Evolutionary conservation across 2,888 invertebrate genomes (phyloP).

Genomic region (Sepioteuthis lessoniana): DNA sequence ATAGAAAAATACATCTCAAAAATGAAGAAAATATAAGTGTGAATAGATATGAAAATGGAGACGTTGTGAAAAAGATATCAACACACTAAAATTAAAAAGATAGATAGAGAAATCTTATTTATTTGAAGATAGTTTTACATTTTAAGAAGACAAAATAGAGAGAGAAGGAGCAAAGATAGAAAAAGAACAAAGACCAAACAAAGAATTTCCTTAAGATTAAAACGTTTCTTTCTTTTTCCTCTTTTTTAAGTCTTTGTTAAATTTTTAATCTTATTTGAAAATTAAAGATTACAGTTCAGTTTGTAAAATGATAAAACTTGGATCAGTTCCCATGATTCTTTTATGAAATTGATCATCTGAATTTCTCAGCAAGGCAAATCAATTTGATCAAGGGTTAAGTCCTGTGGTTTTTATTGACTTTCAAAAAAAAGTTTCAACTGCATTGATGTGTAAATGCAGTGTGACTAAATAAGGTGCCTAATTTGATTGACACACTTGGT

Average conservation of each 20-base stretch:
- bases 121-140: neutral
- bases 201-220: neutral
- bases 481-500: no score
- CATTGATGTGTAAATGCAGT: no score
- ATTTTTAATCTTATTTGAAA: neutral
- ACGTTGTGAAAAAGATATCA: neutral
- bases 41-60: conserved; percentile 14
- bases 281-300: neutral
- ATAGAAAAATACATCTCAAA: conserved; percentile 8
- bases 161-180: neutral
- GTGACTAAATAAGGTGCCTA: no score
- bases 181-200: neutral
- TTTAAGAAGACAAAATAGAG: neutral
- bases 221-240: neutral
- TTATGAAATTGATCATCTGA: no score
- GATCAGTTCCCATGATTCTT: neutral
- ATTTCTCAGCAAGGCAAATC: neutral
- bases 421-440: no score
- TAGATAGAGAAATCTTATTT: neutral
- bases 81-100: neutral
- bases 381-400: neutral
- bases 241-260: neutral
- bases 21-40: neutral
- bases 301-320: neutral
- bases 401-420: neutral